Conservation (phyloP, 2,888 invertebrate genomes). For the Diaprepes abbreviatus region DNA sequence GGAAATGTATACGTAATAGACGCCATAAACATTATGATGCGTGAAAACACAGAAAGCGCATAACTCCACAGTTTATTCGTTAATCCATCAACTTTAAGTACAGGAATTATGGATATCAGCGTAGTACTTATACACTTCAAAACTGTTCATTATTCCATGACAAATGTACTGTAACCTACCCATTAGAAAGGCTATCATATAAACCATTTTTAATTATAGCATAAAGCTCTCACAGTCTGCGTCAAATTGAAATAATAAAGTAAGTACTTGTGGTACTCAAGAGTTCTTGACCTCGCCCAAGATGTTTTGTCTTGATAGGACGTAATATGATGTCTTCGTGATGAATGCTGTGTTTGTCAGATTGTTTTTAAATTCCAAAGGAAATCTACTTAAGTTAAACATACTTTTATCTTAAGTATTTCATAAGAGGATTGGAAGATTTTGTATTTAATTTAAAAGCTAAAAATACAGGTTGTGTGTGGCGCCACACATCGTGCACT, state of each 20-base stretch:
- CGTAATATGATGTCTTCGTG: constrained; percentile 15
- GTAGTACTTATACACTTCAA: neutral
- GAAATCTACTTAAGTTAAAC: constrained; percentile 16
- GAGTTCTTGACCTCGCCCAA: constrained; percentile 17
- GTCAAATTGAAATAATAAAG: constrained; percentile 21
- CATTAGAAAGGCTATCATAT: constrained; percentile 1
- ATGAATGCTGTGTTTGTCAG: constrained; percentile 12
- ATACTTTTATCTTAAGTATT: constrained; percentile 5
- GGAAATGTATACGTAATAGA: too few species aligned
- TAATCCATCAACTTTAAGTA: neutral
- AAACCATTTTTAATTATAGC: neutral
- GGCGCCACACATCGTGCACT: too few species aligned
- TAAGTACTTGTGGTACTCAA: constrained; percentile 9
- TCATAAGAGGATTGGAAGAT: neutral
- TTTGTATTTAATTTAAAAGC: too few species aligned
- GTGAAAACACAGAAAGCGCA: neutral
- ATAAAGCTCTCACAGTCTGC: constrained; percentile 6
- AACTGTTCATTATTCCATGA: neutral
- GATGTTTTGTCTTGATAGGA: constrained; percentile 21
- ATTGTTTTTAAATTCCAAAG: constrained; percentile 8
- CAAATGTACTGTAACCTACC: neutral
- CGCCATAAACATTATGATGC: too few species aligned
- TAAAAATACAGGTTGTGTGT: too few species aligned
- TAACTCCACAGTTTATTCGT: neutral
- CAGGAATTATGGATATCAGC: neutral